Base-by-base conservation (phyloP, 2,113 vertebrate genomes). In the Channa argus region DNA sequence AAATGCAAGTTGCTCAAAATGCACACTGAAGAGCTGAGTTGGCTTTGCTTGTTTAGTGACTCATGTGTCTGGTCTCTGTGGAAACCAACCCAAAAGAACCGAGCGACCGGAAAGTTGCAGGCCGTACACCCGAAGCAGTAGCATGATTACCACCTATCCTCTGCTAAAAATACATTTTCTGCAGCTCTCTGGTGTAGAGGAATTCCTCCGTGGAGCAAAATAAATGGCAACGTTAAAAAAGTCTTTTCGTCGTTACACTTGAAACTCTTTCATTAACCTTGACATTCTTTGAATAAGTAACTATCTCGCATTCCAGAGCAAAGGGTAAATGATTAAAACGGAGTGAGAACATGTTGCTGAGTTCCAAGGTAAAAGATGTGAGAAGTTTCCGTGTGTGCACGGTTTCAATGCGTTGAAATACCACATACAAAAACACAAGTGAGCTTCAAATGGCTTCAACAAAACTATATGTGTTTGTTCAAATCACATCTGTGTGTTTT, bases 61-160 rank as follows among this genome's bases (percentile, higher is more conserved):
- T 92, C 90, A 90, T 79, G 71, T 43, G 84, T 92, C 88, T 89
- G 87, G 83, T 91, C 87, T 86, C 86, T 24, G 34, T 85, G 88
- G 91, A 79, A 84, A 91, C 79, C 39, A 33, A 82, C 73, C 71
- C n/a, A 24, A 58, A 87, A 74, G 44, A 78, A 83, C 80, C 72
- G 54, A 3, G 74, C 83, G 86, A 78, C 74, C 82, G 77, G 61
- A 80, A 85, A 80, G 71, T 70, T 37, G 24, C 52, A 67, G 67
- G 61, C 63, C 33, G 7, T 15, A 80, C 58, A 66, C 63, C 75
- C 84, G 70, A 12, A 79, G 78, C 65, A 84, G 63, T 14, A 47
- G 39, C 75, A 91, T 76, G 85, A 89, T 88, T 85, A 71, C 56
- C 9, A 63, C 75, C 60, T 79, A 7, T 39, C 43, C 45, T 10